These are phyloP conservation scores for Silvanus unidentatus DNA, from an alignment of 2,888 invertebrate genomes.

Conservation along the genomic window DNA sequence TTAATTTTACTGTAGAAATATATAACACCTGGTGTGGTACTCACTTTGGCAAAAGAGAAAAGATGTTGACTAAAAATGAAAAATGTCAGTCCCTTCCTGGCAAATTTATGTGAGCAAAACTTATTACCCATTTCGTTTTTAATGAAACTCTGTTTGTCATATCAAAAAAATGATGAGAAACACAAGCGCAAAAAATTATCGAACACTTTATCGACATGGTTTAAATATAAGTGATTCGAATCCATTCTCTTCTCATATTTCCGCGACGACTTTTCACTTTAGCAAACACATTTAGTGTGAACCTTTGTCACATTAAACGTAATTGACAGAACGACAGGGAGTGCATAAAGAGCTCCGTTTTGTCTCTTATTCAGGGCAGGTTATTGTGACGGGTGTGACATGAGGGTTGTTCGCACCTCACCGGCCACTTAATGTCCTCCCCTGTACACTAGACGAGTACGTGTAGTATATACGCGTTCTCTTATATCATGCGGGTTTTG, in stretches of 20 bases:
- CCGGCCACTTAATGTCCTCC: slow-evolving; percentile 28
- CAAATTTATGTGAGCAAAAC: too few relatives aligned
- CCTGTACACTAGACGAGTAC: neutral
- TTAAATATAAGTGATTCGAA: too few relatives aligned
- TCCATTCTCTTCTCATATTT: too few relatives aligned
- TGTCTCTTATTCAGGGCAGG: slow-evolving; percentile 23
- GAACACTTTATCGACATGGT: too few relatives aligned
- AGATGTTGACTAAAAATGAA: too few relatives aligned
- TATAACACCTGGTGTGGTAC: neutral
- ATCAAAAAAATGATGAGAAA: too few relatives aligned
- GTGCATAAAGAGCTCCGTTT: slow-evolving; percentile 23
- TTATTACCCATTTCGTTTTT: too few relatives aligned
- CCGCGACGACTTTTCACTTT: slow-evolving; percentile 15
- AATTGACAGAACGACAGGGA: slow-evolving; percentile 24
- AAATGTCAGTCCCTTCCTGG: too few relatives aligned
- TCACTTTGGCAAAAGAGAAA: too few relatives aligned
- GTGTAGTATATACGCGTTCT: too few relatives aligned
- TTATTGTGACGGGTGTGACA: slow-evolving; percentile 30
- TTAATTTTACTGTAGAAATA: neutral
- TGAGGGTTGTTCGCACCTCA: slow-evolving; percentile 29
- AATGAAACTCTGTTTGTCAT: too few relatives aligned
- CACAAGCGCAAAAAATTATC: too few relatives aligned
- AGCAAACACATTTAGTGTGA: slow-evolving; percentile 16
- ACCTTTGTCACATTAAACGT: slow-evolving; percentile 25
- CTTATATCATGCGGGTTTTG: slow-evolving; percentile 19